A percentile compares a stretch with the other conserved stretches of the same genome.
These are phyloP conservation scores for Hestina assimilis DNA, from an alignment of 1,140 invertebrate species.

Conservation along the genomic window DNA sequence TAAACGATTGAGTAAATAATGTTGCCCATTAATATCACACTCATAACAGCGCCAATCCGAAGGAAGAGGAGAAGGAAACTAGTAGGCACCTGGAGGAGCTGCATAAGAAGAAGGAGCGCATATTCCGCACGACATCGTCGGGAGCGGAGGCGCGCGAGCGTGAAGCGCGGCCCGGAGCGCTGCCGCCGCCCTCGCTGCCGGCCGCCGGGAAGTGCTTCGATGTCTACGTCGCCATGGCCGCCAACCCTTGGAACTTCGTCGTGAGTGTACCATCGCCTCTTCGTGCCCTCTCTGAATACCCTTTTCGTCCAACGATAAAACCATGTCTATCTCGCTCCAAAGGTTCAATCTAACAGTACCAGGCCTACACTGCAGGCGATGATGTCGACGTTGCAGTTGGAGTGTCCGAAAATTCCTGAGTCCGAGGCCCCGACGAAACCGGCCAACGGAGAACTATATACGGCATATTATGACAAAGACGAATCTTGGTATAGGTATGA, in stretches of 20 bases:
- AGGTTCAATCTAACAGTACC: constrained; percentile 69
- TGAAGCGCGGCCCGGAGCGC: constrained; percentile 10
- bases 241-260: constrained; percentile 80
- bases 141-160: constrained; percentile 21
- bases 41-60: constrained; percentile 42
- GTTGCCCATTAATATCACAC: too few relatives aligned
- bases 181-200: constrained; percentile 57
- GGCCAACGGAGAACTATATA: constrained; percentile 76
- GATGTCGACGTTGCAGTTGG: constrained; percentile 76
- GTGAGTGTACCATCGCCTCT: constrained; percentile 27
- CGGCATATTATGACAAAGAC: constrained; percentile 76
- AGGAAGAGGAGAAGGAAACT: constrained; percentile 41
- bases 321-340: not conserved
- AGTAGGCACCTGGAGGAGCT: constrained; percentile 54
- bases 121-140: constrained; percentile 46
- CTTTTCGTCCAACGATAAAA: too few relatives aligned
- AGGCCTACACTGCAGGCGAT: constrained; percentile 65
- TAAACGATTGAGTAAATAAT: too few relatives aligned
- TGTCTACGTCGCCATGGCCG: constrained; percentile 79
- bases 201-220: constrained; percentile 75
- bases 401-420: constrained; percentile 64
- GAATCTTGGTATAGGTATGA: constrained; percentile 81
- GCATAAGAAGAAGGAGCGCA: constrained; percentile 66
- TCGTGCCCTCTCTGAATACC: too few relatives aligned
- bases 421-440: constrained; percentile 51